Conservation (phyloP, 2,113 vertebrate species). For the Delphinus delphis region DNA sequence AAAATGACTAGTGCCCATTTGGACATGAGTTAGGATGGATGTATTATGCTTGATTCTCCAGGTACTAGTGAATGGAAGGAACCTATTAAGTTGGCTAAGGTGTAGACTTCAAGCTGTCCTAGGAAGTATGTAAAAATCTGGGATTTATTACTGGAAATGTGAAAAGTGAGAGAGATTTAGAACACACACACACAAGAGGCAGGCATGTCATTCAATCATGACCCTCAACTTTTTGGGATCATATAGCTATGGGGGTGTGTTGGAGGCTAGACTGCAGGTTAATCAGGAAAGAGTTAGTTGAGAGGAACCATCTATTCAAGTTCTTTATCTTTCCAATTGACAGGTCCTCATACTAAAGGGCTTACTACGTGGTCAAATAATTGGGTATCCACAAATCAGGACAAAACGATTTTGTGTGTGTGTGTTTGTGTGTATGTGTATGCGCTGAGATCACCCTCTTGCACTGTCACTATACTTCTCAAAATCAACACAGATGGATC, state of each 20-base stretch:
- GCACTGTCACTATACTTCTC: not conserved
- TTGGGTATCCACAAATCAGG: not conserved
- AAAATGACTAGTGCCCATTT: not conserved
- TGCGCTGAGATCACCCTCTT: not conserved
- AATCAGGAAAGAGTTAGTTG: not conserved
- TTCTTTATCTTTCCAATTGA: not conserved
- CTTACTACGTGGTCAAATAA: not conserved
- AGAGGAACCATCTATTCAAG: not conserved
- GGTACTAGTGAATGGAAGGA: not conserved
- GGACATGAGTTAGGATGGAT: not conserved
- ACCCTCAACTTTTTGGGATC: not conserved
- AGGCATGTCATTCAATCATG: not conserved
- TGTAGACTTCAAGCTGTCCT: not conserved
- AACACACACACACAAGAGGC: not conserved
- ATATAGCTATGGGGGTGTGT: not conserved
- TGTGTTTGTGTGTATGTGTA: not conserved
- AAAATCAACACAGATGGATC: not conserved
- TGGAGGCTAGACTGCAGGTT: not conserved
- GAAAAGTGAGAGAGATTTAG: not conserved
- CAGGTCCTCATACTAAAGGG: not conserved
- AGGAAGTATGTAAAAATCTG: not conserved
- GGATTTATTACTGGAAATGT: not conserved
- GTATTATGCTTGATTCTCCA: not conserved
- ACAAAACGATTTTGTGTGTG: not conserved
- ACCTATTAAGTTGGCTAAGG: not conserved